Percentiles rank a stretch among this genome's conserved stretches.
Conservation (phyloP, 2,797 vertebrate species). For the Chiroxiphia lanceolata region DNA sequence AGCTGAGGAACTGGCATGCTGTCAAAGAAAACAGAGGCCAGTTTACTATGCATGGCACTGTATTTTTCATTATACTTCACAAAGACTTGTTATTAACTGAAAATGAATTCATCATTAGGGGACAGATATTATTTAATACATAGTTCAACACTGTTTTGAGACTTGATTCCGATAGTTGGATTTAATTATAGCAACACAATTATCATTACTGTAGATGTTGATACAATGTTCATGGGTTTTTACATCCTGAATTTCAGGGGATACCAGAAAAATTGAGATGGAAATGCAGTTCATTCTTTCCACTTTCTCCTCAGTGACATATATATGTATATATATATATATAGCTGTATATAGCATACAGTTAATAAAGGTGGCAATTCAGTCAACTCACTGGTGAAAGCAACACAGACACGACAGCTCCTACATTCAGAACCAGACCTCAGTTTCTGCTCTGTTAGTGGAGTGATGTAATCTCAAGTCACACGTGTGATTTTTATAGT, state of each 20-base stretch:
- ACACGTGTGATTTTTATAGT: neutral
- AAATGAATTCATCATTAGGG: constrained; percentile 69
- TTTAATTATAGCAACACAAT: neutral
- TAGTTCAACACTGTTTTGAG: neutral
- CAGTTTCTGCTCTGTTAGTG: neutral
- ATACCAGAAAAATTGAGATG: neutral
- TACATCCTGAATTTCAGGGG: neutral
- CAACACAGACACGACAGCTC: neutral
- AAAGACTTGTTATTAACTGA: constrained; percentile 49
- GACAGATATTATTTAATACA: constrained; percentile 57
- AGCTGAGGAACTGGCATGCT: constrained; percentile 69
- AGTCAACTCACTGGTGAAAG: neutral
- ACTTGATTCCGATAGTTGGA: neutral
- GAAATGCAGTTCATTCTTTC: neutral
- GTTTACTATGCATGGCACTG: constrained; percentile 62
- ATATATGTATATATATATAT: neutral
- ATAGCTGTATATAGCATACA: neutral
- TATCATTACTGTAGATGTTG: constrained; percentile 1
- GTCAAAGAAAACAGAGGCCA: constrained; percentile 70
- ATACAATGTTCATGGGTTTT: neutral
- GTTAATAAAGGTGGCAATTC: neutral
- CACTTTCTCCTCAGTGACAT: neutral
- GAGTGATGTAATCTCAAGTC: neutral
- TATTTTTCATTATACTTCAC: constrained; percentile 70
- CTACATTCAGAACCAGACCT: neutral